Conservation (phyloP, 2,113 vertebrate genomes). For the Pangasianodon hypophthalmus region DNA sequence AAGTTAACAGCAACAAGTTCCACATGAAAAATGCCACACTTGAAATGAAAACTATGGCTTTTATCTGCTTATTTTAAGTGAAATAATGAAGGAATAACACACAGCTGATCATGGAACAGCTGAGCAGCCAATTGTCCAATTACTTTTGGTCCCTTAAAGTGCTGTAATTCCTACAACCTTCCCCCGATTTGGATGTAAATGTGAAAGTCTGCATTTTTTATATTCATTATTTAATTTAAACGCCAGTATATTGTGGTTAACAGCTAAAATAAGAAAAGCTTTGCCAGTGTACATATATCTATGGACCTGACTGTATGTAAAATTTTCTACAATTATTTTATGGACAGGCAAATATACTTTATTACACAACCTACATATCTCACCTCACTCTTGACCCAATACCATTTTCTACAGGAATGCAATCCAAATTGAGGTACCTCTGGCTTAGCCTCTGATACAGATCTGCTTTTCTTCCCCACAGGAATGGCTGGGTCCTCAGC, state of each 20-base stretch:
- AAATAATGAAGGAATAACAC: not conserved
- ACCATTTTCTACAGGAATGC: not conserved
- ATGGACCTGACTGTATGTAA: not conserved
- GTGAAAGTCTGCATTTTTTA: not conserved
- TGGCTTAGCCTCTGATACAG: not conserved
- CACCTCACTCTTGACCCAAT: not conserved
- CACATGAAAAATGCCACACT: not conserved
- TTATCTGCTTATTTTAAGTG: not conserved
- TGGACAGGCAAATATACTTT: not conserved
- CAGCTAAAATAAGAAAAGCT: not conserved
- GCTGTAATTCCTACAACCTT: not conserved
- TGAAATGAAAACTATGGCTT: not conserved
- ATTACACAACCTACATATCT: not conserved
- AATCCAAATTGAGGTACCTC: not conserved
- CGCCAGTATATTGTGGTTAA: not conserved
- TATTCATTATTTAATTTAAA: not conserved
- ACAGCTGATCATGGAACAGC: not conserved
- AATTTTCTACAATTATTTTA: not conserved
- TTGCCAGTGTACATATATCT: not conserved
- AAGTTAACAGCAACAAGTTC: not conserved
- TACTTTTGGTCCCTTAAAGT: not conserved
- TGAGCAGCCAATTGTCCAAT: not conserved
- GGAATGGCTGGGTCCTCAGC: constrained; percentile 71
- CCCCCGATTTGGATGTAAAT: not conserved
- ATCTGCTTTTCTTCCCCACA: constrained; percentile 44